Evolutionary conservation across 2,113 vertebrate genomes (phyloP).

Genomic region (Collichthys lucidus): DNA sequence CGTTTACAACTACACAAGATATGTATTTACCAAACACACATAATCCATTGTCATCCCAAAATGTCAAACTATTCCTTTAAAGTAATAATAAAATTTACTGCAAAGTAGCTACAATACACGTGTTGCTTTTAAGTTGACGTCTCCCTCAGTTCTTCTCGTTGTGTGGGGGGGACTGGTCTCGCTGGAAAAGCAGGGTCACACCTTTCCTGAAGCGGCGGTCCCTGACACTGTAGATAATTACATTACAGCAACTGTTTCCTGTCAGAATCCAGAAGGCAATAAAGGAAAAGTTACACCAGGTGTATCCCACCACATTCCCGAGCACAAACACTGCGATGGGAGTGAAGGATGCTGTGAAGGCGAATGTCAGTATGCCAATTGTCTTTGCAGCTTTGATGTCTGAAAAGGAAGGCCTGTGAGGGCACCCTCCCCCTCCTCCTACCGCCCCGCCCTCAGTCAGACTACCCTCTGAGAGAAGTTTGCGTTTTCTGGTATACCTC

Average conservation of each 20-base stretch:
- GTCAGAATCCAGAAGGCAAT: slow-evolving; percentile 90
- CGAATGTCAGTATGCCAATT: slow-evolving; percentile 87
- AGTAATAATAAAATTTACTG: slow-evolving; percentile 7
- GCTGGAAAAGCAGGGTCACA: slow-evolving; percentile 83
- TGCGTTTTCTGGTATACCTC: slow-evolving; percentile 82
- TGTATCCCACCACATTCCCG: slow-evolving; percentile 86
- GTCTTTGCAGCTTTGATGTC: slow-evolving; percentile 90
- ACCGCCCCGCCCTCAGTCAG: slow-evolving; percentile 53
- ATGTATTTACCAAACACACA: not conserved
- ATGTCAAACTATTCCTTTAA: not conserved
- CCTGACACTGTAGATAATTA: slow-evolving; percentile 88
- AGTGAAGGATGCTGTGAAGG: slow-evolving; percentile 86
- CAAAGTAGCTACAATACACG: slow-evolving; percentile 19
- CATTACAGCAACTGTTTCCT: slow-evolving; percentile 89
- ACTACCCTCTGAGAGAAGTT: slow-evolving; percentile 82
- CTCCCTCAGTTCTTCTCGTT: slow-evolving; percentile 75
- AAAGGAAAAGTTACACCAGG: slow-evolving; percentile 90
- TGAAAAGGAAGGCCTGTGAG: slow-evolving; percentile 85
- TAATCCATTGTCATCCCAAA: not conserved
- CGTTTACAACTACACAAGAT: no score
- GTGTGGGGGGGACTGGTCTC: slow-evolving; percentile 68
- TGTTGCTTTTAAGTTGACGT: not conserved
- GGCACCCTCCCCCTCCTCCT: slow-evolving; percentile 68
- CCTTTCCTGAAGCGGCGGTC: slow-evolving; percentile 88
- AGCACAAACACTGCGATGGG: slow-evolving; percentile 88